Percentiles rank a stretch among this genome's conserved stretches.
These are phyloP conservation scores for Prionace glauca DNA, from an alignment of 2,797 vertebrate genomes.

Conservation along the genomic window DNA sequence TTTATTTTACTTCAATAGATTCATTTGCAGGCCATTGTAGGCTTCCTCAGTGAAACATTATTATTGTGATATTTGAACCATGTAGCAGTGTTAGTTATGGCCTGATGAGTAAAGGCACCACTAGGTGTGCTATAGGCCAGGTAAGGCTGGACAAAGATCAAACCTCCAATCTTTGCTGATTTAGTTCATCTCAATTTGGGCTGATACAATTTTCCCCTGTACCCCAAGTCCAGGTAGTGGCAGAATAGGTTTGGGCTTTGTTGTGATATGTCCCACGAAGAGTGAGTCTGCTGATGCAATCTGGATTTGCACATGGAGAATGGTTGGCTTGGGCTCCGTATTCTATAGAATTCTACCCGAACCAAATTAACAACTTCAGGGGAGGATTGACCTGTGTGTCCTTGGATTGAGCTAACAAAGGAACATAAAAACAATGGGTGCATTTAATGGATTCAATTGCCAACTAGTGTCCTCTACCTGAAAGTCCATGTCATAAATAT, in stretches of 20 bases:
- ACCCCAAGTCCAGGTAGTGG: not conserved
- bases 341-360: not conserved
- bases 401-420: not conserved
- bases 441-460: not conserved
- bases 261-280: not conserved
- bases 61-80: not conserved
- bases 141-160: not conserved
- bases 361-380: not conserved
- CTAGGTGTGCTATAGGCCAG: not conserved
- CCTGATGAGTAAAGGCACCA: not conserved
- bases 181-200: not conserved
- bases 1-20: not conserved
- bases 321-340: not conserved
- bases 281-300: not conserved
- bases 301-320: not conserved
- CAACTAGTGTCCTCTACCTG: too few relatives aligned
- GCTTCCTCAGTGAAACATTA: not conserved
- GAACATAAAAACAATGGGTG: not conserved
- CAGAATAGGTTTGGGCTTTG: not conserved
- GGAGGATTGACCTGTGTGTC: not conserved
- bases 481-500: not conserved
- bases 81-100: not conserved
- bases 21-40: not conserved
- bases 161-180: not conserved
- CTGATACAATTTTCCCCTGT: not conserved